Conservation (phyloP, 2,888 invertebrate genomes). For the Atrina japonica region DNA sequence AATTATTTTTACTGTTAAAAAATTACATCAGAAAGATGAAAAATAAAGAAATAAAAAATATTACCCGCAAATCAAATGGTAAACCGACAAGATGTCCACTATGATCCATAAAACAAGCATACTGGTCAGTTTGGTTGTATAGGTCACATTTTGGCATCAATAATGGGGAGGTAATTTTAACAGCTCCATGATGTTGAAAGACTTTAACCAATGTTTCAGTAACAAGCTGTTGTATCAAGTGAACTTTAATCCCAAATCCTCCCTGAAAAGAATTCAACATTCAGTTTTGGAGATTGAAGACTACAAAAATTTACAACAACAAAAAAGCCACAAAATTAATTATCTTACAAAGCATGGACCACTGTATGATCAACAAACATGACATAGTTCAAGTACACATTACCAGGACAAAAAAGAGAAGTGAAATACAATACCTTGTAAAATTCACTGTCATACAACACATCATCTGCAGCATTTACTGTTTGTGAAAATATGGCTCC, state of each 20-base stretch:
- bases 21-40: too few relatives aligned
- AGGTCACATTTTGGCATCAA: conserved; percentile 85
- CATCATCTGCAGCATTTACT: conserved; percentile 86
- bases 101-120: conserved; percentile 91
- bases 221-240: conserved; percentile 83
- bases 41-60: conserved; percentile 19
- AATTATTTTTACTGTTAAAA: neutral
- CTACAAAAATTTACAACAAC: too few relatives aligned
- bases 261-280: conserved; percentile 50
- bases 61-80: conserved; percentile 88
- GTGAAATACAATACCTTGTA: conserved; percentile 75
- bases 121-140: conserved; percentile 76
- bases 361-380: too few relatives aligned
- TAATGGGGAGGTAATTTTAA: conserved; percentile 89
- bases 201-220: conserved; percentile 71
- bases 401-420: too few relatives aligned
- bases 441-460: conserved; percentile 89
- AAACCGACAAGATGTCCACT: conserved; percentile 91
- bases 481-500: conserved; percentile 82
- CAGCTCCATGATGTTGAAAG: conserved; percentile 85
- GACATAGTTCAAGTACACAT: too few relatives aligned
- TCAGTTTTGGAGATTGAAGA: too few relatives aligned
- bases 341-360: too few relatives aligned
- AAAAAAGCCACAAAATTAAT: too few relatives aligned
- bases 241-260: conserved; percentile 74